Conservation (phyloP, 64 coral and sea anemone species). For the Actinia equina region DNA sequence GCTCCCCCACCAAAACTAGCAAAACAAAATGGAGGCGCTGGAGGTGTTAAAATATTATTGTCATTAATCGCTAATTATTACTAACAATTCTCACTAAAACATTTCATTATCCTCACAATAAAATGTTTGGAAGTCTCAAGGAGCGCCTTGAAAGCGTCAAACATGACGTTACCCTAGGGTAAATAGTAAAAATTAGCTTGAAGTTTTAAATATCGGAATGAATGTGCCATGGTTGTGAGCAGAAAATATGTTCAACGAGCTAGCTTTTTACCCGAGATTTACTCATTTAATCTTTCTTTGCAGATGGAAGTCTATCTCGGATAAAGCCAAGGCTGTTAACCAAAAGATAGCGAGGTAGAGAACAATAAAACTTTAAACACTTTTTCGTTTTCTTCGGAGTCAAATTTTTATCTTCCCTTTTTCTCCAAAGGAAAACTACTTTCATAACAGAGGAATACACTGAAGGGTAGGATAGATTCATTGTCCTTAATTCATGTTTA, state of each 20-base stretch:
- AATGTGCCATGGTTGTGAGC: no score
- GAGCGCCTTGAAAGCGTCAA: conserved; percentile 77
- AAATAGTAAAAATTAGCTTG: background rate
- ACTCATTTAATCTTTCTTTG: background rate
- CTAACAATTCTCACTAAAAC: background rate
- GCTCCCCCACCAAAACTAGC: background rate
- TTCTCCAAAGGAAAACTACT: conserved; percentile 58
- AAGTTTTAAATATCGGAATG: background rate
- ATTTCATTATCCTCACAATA: background rate
- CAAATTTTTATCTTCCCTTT: background rate
- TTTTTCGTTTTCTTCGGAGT: background rate
- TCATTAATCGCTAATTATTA: background rate
- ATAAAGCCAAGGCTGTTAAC: conserved; percentile 93
- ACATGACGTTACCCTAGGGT: conserved; percentile 83
- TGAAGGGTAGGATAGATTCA: conserved; percentile 48
- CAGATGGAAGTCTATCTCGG: conserved; percentile 83
- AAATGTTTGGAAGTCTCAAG: conserved; percentile 47
- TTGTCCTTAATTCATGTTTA: background rate
- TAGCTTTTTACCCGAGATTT: background rate
- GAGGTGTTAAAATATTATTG: background rate
- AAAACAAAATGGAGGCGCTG: background rate
- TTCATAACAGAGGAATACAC: conserved; percentile 83
- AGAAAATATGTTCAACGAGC: no score
- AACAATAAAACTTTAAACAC: background rate
- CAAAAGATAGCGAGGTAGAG: conserved; percentile 76